Evolutionary conservation across 2,888 invertebrate genomes (phyloP), one percentile per base, ranked within the genome.

Genomic region (Cheilosia urbana): DNA sequence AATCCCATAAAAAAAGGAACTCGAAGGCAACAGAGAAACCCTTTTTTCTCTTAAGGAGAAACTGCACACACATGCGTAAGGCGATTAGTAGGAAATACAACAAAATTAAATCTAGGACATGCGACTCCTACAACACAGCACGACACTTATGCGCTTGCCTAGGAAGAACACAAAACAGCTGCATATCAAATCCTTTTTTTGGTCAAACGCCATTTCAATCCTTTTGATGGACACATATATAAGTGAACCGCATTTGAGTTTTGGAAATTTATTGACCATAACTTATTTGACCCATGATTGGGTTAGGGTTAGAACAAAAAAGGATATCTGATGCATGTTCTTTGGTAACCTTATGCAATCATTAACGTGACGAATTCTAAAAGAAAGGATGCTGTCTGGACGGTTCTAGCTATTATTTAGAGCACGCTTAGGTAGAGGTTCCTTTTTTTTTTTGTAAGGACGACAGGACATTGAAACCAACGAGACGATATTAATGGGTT

Each of bases 91-190:
- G 37, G 63, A 15, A 76, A 55, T 42, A 58, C 75, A 71, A 76
- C 45, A 80, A 60, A 55, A 84, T 76, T 62, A 72, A 81, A 80
- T 76, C 68, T 72, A 72, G 85, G 76, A 76, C 84, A 80, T 80
- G 45, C 34, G 71, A 80, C 75, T 79, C 58, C 73, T 75, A 55
- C 45, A 51, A 19, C 66, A 57, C 81, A 85, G 76, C 76, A 85
- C 27, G 76, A 71, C 66, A 58, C 24, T 24, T 60, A 19, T n/a
- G 53, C 47, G 19, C 24, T 40, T 27, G 30, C 15, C 58, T 42
- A 45, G 19, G 27, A 69, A 4, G 30, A 27, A 34, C 21, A 17
- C 5, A 49, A 15, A 60, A 79, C 84, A 84, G 84, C 84, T 84
- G 83, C 68, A 24, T 53, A 37, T 63, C 45, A 40, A 57, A 69